Evolutionary conservation across 35 echinoderm and acorn worm genomes (phyloP).

Genomic region (Lytechinus variegatus): DNA sequence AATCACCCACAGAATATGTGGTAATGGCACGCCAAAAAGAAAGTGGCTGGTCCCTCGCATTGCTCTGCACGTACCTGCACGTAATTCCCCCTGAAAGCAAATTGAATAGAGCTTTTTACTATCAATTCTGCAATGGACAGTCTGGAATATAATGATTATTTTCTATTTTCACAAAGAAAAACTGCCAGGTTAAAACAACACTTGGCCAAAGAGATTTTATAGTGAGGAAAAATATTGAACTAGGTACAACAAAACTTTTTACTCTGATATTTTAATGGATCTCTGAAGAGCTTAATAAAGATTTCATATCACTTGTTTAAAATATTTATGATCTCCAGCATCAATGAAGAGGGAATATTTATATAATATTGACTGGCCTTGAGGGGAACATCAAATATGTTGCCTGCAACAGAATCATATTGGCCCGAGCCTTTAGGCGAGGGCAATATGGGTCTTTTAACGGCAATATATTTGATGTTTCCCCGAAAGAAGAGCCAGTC

Average conservation of each 20-base stretch:
- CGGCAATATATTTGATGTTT: no score
- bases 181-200: background rate
- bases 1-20: slow-evolving; percentile 10
- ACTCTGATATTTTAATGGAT: background rate
- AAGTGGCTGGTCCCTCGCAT: background rate
- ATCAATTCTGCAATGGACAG: background rate
- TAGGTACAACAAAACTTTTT: background rate
- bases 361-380: no score
- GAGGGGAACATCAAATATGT: no score
- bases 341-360: no score
- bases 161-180: background rate
- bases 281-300: no score
- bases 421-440: no score
- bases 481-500: no score
- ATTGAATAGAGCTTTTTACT: background rate
- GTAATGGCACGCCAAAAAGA: background rate
- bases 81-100: slow-evolving; percentile 1
- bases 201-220: background rate
- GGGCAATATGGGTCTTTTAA: no score
- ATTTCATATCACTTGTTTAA: no score
- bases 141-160: background rate
- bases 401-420: no score
- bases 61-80: background rate
- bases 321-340: no score
- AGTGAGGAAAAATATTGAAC: background rate